Evolutionary conservation across 2,888 invertebrate species (phyloP), one percentile per base, ranked within the genome.

Genomic region (Phanerotoma sp.): DNA sequence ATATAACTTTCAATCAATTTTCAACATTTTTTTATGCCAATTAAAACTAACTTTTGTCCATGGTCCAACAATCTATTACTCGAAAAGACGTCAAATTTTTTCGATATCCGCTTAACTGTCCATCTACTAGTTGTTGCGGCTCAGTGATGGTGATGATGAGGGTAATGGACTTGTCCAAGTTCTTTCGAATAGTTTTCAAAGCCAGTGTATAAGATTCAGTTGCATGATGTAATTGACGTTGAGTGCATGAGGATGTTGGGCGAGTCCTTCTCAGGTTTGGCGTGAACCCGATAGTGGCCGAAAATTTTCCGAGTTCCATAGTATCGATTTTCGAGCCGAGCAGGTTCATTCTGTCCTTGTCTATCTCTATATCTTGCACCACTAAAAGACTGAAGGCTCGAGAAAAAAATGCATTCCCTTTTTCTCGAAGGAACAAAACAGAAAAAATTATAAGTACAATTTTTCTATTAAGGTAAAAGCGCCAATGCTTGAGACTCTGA

Each of bases 291-390:
- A 56, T 53, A 46, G 40, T 49, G 38, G 51, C 51, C 55, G 59
- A 46, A 57, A 61, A 57, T 56, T 56, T 40, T 48, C 54, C 54
- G 55, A 58, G 54, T 56, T 51, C 50, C 56, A 57, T 47, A 50
- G 54, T 62, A 62, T 60, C 56, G 56, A 56, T 58, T 55, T 60
- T 56, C 57, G 56, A 51, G 58, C 60, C 54, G 49, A 51, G 54
- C 56, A 46, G 37, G 47, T 47, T 47, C 37, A 37, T 13, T 35
- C 22, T 21, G n/a, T 46, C 47, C 38, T 38, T 38, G 38, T 38
- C 20, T 38, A 38, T 38, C 38, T 38, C 20, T 38, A 35, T 35
- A 20, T 18, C 38, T 38, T 38, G 38, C 38, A 38, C 11, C 38
- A 18, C 16, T 11, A 11, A 38, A 25, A 11, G 11, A 20, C 20